phyloP scores from a whole-genome alignment of 2,113 vertebrate genomes.

The Gnathonemus echidnorhynchus region DNA sequence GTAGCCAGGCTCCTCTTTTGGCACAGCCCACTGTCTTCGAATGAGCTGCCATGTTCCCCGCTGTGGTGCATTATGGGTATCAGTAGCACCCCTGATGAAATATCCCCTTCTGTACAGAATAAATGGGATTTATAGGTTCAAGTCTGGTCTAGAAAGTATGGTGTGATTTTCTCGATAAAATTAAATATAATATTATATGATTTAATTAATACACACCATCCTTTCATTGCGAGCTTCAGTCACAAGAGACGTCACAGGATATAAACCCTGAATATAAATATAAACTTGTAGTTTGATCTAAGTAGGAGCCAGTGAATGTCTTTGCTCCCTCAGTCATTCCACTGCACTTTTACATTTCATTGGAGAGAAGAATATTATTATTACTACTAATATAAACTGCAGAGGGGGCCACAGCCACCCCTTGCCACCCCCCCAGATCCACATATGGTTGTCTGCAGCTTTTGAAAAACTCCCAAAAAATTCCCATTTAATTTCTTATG shows the following conservation, averaged over 20 bases:
- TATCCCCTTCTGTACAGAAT: not conserved
- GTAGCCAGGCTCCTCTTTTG: not conserved
- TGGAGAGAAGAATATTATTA: not conserved
- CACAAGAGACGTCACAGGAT: not conserved
- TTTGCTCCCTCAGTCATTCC: not conserved
- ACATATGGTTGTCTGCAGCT: not conserved
- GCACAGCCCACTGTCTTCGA: not conserved
- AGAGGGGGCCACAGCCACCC: not conserved
- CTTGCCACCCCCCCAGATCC: too few species aligned
- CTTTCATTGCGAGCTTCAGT: not conserved
- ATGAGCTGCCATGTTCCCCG: not conserved
- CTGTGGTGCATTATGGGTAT: not conserved
- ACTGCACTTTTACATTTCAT: not conserved
- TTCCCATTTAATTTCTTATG: not conserved
- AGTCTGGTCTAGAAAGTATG: not conserved
- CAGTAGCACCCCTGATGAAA: not conserved
- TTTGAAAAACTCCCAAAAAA: not conserved
- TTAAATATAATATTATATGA: not conserved
- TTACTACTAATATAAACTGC: not conserved
- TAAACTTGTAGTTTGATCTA: not conserved
- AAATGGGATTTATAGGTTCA: not conserved
- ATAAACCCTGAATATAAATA: not conserved
- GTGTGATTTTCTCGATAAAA: not conserved
- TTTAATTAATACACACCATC: not conserved
- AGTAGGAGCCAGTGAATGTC: not conserved